phyloP scores from a whole-genome alignment of 2,797 vertebrate genomes.

The Percopsis omiscomaycus region DNA sequence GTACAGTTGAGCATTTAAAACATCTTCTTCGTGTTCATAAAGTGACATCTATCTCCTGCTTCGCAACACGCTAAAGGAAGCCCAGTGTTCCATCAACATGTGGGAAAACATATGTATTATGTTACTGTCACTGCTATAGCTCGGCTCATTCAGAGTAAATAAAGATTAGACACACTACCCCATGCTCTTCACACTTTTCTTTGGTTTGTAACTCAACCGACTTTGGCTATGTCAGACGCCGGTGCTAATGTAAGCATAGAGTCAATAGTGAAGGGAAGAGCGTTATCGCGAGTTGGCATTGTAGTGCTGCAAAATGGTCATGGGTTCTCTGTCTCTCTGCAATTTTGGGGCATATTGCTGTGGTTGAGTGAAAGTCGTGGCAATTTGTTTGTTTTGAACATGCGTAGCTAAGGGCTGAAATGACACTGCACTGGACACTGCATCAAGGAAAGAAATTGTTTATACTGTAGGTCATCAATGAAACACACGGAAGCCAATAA shows the following conservation, averaged over 20 bases:
- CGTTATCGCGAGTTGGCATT: conserved; percentile 55
- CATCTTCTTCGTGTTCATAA: conserved; percentile 28
- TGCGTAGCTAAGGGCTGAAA: conserved; percentile 49
- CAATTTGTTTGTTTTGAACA: conserved; percentile 64
- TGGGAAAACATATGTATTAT: conserved; percentile 50
- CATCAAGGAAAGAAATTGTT: conserved; percentile 26
- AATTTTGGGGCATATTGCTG: conserved; percentile 50
- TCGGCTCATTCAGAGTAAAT: conserved; percentile 57
- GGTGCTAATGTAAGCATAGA: conserved; percentile 61
- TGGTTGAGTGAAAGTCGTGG: conserved; percentile 46
- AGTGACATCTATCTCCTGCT: conserved; percentile 38
- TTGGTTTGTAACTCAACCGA: conserved; percentile 66
- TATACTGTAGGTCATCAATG: no score
- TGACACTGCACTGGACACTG: conserved; percentile 43
- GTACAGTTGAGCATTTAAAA: conserved; percentile 16
- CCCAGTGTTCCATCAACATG: conserved; percentile 43
- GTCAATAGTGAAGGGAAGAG: conserved; percentile 44
- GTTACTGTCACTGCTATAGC: conserved; percentile 50
- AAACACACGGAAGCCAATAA: no score
- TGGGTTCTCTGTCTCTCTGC: conserved; percentile 56
- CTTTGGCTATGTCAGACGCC: conserved; percentile 61
- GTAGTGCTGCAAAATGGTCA: conserved; percentile 47
- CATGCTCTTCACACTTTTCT: conserved; percentile 65
- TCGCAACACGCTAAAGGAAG: conserved; percentile 52
- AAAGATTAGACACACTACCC: conserved; percentile 59